Percentiles rank a stretch among this genome's conserved stretches.
phyloP scores from a whole-genome alignment of 2,888 invertebrate genomes.

The Xestia rhomboidea region DNA sequence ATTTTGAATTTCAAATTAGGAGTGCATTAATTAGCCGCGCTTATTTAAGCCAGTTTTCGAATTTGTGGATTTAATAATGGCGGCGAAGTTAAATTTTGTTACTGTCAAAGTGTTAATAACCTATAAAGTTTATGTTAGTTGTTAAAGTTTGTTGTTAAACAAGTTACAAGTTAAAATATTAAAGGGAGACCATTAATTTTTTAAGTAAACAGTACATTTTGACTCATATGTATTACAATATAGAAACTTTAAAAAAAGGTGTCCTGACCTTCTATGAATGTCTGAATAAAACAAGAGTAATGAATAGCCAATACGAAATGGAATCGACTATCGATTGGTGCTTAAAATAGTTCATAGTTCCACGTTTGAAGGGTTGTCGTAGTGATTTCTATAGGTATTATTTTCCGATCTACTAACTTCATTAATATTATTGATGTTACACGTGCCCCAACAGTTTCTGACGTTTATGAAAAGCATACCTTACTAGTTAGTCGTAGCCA shows the following conservation, averaged over 20 bases:
- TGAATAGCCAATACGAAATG: conserved; percentile 7
- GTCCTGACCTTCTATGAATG: neutral
- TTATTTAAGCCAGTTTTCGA: conserved; percentile 40
- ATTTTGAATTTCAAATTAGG: conserved; percentile 67
- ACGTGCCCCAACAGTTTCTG: neutral
- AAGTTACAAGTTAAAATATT: neutral
- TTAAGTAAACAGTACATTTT: conserved; percentile 2
- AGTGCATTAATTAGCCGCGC: conserved; percentile 56
- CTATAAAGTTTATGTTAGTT: conserved; percentile 27
- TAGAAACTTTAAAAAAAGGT: neutral
- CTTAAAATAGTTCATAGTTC: conserved; percentile 51
- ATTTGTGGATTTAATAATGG: conserved; percentile 32
- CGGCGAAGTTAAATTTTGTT: conserved; percentile 28
- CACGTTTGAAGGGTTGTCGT: neutral
- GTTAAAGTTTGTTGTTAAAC: conserved; percentile 17
- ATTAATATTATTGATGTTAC: neutral
- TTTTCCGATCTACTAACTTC: neutral
- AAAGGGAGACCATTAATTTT: neutral
- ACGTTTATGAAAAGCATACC: neutral
- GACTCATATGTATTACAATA: neutral
- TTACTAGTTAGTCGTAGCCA: neutral
- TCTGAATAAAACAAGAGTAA: conserved; percentile 22
- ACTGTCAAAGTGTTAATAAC: conserved; percentile 28
- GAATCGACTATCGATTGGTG: conserved; percentile 51
- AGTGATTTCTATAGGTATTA: neutral